A percentile compares a stretch with the other conserved stretches of the same genome.
phyloP scores from a whole-genome alignment of 1,140 invertebrate genomes.

The Drosophila ercepeae region DNA sequence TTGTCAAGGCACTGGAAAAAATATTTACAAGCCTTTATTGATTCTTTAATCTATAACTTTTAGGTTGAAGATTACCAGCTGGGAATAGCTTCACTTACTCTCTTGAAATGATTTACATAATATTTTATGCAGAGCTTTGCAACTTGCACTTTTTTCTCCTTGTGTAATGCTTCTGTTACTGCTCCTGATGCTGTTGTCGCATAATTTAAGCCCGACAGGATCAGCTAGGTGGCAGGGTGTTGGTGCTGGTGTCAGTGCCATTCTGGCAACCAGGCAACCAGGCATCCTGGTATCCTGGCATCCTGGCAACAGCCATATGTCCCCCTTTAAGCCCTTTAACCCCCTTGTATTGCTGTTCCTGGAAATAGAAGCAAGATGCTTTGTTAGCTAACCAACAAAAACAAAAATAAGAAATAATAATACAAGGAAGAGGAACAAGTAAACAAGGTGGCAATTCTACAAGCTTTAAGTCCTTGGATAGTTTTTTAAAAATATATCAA shows the following conservation, averaged over 20 bases:
- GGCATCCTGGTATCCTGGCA: constrained; percentile 18
- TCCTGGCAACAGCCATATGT: constrained; percentile 56
- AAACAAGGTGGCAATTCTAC: background rate
- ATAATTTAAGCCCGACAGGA: constrained; percentile 59
- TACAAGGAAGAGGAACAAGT: background rate
- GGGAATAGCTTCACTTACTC: no score
- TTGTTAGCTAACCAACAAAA: constrained; percentile 24
- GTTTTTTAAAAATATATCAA: no score
- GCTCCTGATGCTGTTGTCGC: constrained; percentile 40
- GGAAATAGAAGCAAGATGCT: constrained; percentile 35
- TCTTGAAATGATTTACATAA: background rate
- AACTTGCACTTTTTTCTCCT: background rate
- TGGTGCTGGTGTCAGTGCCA: constrained; percentile 10
- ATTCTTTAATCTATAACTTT: no score
- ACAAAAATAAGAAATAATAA: background rate
- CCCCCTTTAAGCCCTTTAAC: background rate
- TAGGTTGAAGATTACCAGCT: no score
- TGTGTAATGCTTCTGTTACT: constrained; percentile 8
- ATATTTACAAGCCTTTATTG: no score
- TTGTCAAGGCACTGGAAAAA: constrained; percentile 2
- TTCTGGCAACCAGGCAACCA: background rate
- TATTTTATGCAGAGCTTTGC: background rate
- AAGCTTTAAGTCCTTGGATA: no score
- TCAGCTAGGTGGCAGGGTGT: background rate
- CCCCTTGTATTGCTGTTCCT: constrained; percentile 31